Percentiles rank a stretch among this genome's conserved stretches.
These are phyloP conservation scores for Mormyrops attenuatus DNA, from an alignment of 2,797 vertebrate species.

Conservation along the genomic window DNA sequence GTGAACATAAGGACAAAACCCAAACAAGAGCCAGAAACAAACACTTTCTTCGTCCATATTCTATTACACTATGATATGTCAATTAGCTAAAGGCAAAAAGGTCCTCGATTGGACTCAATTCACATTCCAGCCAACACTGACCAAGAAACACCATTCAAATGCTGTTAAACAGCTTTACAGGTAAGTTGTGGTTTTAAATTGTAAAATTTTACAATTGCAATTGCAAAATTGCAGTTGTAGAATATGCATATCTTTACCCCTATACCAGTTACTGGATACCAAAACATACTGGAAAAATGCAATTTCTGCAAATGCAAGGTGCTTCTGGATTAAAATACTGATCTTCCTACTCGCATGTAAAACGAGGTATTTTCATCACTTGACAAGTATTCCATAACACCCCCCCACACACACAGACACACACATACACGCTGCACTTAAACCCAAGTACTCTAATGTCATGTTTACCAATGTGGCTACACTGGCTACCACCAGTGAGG, in stretches of 20 bases:
- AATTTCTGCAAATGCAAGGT: not conserved
- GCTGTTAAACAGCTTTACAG: not conserved
- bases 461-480: not conserved
- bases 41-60: not conserved
- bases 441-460: not conserved
- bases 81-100: not conserved
- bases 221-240: too few relatives aligned
- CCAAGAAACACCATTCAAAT: not conserved
- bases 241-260: not conserved
- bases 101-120: not conserved
- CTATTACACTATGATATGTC: not conserved
- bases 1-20: not conserved
- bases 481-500: not conserved
- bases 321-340: not conserved
- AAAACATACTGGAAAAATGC: not conserved
- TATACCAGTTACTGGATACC: not conserved
- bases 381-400: not conserved
- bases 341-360: not conserved
- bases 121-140: not conserved
- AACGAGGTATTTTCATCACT: not conserved
- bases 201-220: too few relatives aligned
- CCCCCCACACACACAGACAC: not conserved
- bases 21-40: not conserved
- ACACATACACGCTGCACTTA: not conserved
- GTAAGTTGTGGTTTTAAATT: not conserved